Base-by-base conservation (phyloP, 1,140 invertebrate species). In the Lordiphosa mommai region DNA sequence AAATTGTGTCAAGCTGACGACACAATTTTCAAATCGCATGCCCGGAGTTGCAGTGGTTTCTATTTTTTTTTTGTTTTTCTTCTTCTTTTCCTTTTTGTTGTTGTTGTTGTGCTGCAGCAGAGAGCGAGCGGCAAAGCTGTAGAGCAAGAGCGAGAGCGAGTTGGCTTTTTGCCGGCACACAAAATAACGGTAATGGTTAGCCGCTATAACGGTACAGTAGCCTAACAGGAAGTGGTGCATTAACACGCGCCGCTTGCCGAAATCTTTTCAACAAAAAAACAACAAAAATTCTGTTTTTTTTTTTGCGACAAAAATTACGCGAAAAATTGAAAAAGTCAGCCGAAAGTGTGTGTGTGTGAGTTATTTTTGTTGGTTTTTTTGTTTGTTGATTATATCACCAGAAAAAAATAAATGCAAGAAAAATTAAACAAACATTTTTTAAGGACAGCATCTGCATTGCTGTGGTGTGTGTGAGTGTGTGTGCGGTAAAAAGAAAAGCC, bases 191-290 rank as follows among this genome's bases (percentile, higher is more conserved):
- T 50, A 60, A 69, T 58, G 61, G 61, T 60, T 65, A 53, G 52
- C 58, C 44, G 46, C 52, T 51, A 40, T 58, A 70, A 59, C 53
- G 77, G 77, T 77, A 82, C 77, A 82, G 77, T 82, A 82, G 77
- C 76, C 77, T 65, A 86, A 86, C 82, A 86, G 82, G 82, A 86
- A 86, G 76, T 86, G 82, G 72, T 86, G 82, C 82, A 86, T 86
- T 86, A 86, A 82, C 76, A 86, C 76, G 72, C 72, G 66, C 76
- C 64, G 68, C 79, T 66, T 61, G 48, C 57, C 49, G 44, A 55
- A 69, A 61, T 38, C 56, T 46, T 46, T 63, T 48, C 72, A 64
- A 40, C 58, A 55, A 61, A 51, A 51, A 33, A 32, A 30, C n/a
- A 36, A 61, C 55, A 53, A 61, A 59, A n/a, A n/a, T n/a, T n/a